A percentile compares a stretch with the other conserved stretches of the same genome.
These are phyloP conservation scores for Syrista parreyssii DNA, from an alignment of 2,888 invertebrate species.

Conservation along the genomic window DNA sequence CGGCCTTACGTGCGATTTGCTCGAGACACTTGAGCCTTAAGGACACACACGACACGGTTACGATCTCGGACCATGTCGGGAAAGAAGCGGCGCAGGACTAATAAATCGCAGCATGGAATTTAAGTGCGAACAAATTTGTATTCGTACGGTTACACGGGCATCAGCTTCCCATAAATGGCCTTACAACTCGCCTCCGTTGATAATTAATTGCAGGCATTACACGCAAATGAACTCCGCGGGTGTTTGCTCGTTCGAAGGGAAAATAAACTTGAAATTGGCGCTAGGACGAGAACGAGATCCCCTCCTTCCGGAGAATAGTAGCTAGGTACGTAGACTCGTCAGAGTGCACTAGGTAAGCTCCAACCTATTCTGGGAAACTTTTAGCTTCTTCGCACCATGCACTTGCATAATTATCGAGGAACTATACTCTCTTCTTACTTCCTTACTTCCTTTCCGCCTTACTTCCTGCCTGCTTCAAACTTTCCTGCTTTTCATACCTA, in stretches of 20 bases:
- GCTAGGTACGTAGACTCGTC: neutral
- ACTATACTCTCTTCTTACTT: neutral
- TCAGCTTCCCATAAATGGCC: slow-evolving; percentile 60
- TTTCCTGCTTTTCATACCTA: neutral
- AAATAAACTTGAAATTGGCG: slow-evolving; percentile 16
- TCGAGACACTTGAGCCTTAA: neutral
- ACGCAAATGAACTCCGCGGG: slow-evolving; percentile 49
- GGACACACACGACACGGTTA: neutral
- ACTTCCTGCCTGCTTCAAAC: neutral
- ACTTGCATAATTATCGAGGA: neutral
- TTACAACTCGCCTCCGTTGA: slow-evolving; percentile 49
- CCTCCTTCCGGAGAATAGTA: neutral
- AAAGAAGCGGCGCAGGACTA: slow-evolving; percentile 5
- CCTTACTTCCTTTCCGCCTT: neutral
- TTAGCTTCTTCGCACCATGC: neutral
- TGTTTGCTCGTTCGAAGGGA: slow-evolving; percentile 20
- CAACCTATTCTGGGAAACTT: neutral
- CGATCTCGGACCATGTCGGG: neutral
- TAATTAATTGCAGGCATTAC: slow-evolving; percentile 59
- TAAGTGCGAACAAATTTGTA: slow-evolving; percentile 65
- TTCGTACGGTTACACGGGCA: slow-evolving; percentile 58
- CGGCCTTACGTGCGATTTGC: neutral
- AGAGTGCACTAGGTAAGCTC: neutral
- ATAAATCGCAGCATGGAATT: slow-evolving; percentile 57
- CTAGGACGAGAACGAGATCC: neutral